Percentiles rank a stretch among this genome's conserved stretches.
These are phyloP conservation scores for Tryphoninae sp. DNA, from an alignment of 2,888 invertebrate species.

Conservation along the genomic window DNA sequence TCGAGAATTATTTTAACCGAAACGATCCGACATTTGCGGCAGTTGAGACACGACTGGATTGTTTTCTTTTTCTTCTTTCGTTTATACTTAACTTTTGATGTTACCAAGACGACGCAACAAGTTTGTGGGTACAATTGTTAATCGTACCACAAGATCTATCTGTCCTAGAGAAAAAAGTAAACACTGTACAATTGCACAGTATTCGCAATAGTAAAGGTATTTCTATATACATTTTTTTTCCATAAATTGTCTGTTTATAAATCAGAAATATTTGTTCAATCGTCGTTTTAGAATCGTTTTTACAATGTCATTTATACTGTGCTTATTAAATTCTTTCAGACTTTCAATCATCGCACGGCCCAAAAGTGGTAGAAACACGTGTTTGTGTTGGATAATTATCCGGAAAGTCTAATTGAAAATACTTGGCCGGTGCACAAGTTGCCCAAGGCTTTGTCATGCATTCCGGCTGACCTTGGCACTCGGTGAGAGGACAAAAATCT, in stretches of 20 bases:
- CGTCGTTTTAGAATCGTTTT: slow-evolving; percentile 7
- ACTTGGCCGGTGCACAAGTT: slow-evolving; percentile 83
- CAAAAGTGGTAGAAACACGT: slow-evolving; percentile 23
- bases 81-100: slow-evolving; percentile 2
- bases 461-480: slow-evolving; percentile 81
- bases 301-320: slow-evolving; percentile 41
- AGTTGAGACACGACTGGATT: slow-evolving; percentile 43
- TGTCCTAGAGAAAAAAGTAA: background rate
- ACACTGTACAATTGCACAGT: background rate
- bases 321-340: slow-evolving; percentile 9
- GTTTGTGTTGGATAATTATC: slow-evolving; percentile 61
- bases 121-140: slow-evolving; percentile 2
- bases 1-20: slow-evolving; percentile 20
- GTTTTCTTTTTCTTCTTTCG: slow-evolving; percentile 25
- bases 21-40: slow-evolving; percentile 42
- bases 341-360: background rate
- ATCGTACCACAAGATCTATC: background rate
- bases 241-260: too few species aligned
- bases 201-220: background rate
- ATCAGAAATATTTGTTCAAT: background rate
- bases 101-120: slow-evolving; percentile 35
- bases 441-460: slow-evolving; percentile 84
- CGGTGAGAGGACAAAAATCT: slow-evolving; percentile 83
- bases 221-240: slow-evolving; percentile 6
- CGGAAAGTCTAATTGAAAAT: slow-evolving; percentile 64